These are phyloP conservation scores for Psittacus erithacus DNA, from an alignment of 2,113 vertebrate species.

Conservation along the genomic window DNA sequence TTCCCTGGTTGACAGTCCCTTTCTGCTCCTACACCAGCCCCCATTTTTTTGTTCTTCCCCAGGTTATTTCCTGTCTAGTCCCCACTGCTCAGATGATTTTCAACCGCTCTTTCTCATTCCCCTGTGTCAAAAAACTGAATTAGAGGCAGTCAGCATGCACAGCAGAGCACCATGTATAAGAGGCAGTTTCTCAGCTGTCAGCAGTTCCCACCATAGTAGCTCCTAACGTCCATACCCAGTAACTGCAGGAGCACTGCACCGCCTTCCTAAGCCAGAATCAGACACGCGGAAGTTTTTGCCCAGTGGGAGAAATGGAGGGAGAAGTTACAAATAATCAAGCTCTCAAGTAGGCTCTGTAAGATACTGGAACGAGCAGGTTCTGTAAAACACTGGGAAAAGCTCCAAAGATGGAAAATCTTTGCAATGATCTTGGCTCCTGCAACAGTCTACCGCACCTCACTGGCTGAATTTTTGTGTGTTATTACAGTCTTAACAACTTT, in stretches of 20 bases:
- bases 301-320: background rate
- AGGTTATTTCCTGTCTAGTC: background rate
- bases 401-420: background rate
- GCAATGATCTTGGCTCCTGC: background rate
- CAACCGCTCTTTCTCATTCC: background rate
- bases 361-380: background rate
- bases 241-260: background rate
- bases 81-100: background rate
- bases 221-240: rapidly evolving
- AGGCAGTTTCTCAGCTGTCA: background rate
- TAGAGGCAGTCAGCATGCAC: background rate
- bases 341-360: background rate
- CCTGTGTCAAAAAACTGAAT: background rate
- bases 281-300: background rate
- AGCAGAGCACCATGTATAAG: rapidly evolving
- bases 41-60: background rate
- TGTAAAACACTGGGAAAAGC: background rate
- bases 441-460: background rate
- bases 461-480: background rate
- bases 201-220: background rate
- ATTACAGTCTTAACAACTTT: background rate
- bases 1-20: background rate
- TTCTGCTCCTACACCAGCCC: background rate
- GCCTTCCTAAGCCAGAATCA: background rate
- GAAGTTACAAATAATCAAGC: background rate